Percentiles rank a stretch among this genome's conserved stretches.
Conservation (phyloP, 1,140 invertebrate species). For the Saxidomus purpurata region DNA sequence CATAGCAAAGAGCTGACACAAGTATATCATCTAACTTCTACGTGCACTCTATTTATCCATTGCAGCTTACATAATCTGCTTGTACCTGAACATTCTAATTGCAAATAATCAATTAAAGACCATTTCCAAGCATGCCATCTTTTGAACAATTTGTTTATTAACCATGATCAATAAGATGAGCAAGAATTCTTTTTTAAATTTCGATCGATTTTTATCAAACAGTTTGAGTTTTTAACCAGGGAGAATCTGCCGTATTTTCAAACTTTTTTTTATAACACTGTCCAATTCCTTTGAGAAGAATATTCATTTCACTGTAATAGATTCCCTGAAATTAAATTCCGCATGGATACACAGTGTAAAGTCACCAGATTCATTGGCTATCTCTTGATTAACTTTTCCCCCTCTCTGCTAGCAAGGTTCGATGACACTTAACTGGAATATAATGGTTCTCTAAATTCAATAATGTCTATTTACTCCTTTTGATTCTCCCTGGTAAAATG, state of each 20-base stretch:
- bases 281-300: background rate
- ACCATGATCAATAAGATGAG: no score
- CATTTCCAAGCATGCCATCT: background rate
- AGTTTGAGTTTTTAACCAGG: background rate
- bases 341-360: background rate
- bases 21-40: background rate
- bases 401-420: background rate
- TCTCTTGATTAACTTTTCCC: constrained; percentile 15
- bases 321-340: background rate
- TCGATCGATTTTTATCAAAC: no score
- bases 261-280: background rate
- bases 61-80: background rate
- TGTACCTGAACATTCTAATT: no score
- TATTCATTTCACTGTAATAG: background rate
- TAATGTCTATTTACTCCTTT: background rate
- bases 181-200: no score
- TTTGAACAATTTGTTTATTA: background rate
- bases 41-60: background rate
- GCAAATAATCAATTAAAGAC: background rate
- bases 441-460: constrained; percentile 15
- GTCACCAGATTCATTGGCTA: background rate
- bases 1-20: background rate
- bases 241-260: background rate
- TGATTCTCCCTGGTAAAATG: background rate
- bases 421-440: constrained; percentile 4